Evolutionary conservation across 2,113 vertebrate species (phyloP).

Genomic region (Pardalotus punctatus): DNA sequence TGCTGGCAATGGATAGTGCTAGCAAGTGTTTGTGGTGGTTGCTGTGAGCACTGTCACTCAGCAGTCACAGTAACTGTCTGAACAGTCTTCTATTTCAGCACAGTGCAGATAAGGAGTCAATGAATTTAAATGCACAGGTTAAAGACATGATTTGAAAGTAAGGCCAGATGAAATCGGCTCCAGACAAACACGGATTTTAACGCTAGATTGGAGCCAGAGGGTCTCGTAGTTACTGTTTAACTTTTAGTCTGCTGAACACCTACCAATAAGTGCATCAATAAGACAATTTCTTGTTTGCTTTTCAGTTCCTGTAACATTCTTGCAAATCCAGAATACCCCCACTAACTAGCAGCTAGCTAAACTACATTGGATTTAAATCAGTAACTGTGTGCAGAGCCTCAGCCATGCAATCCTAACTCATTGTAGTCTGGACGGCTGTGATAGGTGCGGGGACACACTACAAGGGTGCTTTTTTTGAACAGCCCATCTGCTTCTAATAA

Average conservation of each 20-base stretch:
- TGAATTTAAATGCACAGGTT: background rate
- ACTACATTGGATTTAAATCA: background rate
- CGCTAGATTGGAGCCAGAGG: background rate
- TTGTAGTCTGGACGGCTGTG: background rate
- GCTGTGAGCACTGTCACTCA: background rate
- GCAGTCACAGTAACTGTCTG: background rate
- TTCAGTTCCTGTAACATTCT: background rate
- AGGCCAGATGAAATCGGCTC: background rate
- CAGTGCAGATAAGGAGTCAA: background rate
- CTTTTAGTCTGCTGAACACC: background rate
- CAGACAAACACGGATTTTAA: background rate
- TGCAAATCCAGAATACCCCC: background rate
- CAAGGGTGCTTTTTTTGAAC: background rate
- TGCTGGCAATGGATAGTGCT: background rate
- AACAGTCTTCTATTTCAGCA: background rate
- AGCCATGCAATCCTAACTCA: background rate
- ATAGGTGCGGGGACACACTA: background rate
- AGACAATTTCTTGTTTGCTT: background rate
- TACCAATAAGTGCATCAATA: background rate
- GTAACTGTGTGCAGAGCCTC: background rate
- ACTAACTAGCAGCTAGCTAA: background rate
- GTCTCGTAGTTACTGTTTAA: background rate
- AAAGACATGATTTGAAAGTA: background rate
- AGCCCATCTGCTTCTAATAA: constrained; percentile 7
- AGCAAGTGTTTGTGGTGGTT: background rate